Percentiles rank a stretch among this genome's conserved stretches.
Evolutionary conservation across 2,797 vertebrate species (phyloP).

Genomic region (Sebastolobus alascanus): DNA sequence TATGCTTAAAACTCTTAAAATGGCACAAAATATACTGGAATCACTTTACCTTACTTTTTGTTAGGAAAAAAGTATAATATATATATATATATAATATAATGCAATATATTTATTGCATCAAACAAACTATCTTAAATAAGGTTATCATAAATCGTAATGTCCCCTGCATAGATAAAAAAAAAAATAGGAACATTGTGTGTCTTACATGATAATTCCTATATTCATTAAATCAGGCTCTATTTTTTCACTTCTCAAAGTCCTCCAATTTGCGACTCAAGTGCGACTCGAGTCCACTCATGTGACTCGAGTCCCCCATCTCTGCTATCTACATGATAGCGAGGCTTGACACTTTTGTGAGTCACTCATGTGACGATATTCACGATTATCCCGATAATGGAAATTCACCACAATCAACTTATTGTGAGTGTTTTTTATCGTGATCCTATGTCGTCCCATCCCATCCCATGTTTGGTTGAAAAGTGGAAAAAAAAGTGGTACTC

Average conservation of each 20-base stretch:
- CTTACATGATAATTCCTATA: not conserved
- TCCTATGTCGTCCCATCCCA: not conserved
- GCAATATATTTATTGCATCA: no score
- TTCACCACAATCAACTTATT: not conserved
- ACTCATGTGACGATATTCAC: not conserved
- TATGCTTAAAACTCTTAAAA: no score
- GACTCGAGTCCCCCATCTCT: no score
- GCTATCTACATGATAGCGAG: not conserved
- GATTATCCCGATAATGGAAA: not conserved
- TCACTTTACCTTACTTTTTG: no score
- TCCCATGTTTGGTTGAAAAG: not conserved
- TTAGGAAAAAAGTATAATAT: no score
- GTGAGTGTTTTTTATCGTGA: not conserved
- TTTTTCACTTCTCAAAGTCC: not conserved
- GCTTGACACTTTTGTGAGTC: not conserved
- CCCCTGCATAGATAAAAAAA: not conserved
- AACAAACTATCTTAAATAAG: no score
- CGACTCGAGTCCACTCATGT: no score
- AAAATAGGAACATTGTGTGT: not conserved
- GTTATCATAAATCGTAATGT: not conserved
- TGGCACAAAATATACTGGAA: no score
- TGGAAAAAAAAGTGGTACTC: not conserved
- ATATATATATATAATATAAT: no score
- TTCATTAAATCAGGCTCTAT: not conserved
- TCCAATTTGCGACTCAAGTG: no score